Conservation (phyloP, 1,140 invertebrate species). For the Drosophila suzukii region DNA sequence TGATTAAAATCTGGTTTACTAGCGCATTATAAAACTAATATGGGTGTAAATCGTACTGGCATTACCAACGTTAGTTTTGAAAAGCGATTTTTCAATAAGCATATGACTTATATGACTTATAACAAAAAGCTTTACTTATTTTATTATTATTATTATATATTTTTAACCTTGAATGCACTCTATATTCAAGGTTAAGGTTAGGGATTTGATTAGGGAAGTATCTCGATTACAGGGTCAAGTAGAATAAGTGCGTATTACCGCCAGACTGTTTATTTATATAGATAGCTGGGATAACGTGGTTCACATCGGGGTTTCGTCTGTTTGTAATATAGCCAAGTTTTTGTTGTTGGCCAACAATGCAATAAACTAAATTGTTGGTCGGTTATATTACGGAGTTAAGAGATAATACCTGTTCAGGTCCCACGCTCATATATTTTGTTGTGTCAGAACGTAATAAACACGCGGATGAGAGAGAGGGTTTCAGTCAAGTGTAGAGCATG, state of each 20-base stretch:
- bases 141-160: not conserved
- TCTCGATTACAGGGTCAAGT: not conserved
- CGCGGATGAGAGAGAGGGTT: not conserved
- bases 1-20: conserved; percentile 11
- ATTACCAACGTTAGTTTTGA: not conserved
- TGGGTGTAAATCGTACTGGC: not conserved
- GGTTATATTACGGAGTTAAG: not conserved
- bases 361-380: conserved; percentile 24
- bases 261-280: not conserved
- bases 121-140: too few species aligned
- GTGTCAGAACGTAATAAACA: conserved; percentile 13
- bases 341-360: conserved; percentile 1
- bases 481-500: not conserved
- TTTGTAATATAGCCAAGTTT: not conserved
- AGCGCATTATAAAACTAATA: not conserved
- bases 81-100: not conserved
- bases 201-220: not conserved
- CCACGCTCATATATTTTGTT: conserved; percentile 37
- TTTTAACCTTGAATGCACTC: too few species aligned
- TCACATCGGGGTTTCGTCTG: too few species aligned
- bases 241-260: not conserved
- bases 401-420: conserved; percentile 16
- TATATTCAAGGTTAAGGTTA: too few species aligned
- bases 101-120: not conserved
- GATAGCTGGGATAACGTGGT: not conserved